Percentiles rank a stretch among this genome's conserved stretches.
Conservation (phyloP, 1,140 invertebrate species). For the Bombus impatiens region DNA sequence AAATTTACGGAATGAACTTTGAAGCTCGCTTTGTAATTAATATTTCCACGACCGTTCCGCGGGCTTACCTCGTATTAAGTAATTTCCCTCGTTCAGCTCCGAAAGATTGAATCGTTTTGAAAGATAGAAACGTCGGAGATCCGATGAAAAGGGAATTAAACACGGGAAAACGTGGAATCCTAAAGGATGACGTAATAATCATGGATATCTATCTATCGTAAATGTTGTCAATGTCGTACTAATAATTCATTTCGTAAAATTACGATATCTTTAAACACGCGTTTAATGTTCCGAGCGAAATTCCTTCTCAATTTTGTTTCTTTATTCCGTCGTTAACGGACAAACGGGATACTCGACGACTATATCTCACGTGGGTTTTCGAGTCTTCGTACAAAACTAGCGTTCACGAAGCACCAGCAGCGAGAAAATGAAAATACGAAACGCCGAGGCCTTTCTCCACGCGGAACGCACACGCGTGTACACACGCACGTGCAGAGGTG, state of each 20-base stretch:
- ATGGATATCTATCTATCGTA: background rate
- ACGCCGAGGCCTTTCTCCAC: background rate
- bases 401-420: background rate
- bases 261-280: background rate
- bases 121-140: background rate
- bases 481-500: constrained; percentile 31
- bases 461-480: background rate
- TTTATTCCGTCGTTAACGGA: constrained; percentile 12
- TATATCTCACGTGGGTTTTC: background rate
- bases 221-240: background rate
- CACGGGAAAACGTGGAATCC: background rate
- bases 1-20: constrained; percentile 47
- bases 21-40: constrained; percentile 44
- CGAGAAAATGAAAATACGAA: background rate
- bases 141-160: background rate
- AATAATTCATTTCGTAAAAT: background rate
- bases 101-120: constrained; percentile 18
- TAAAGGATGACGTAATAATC: background rate
- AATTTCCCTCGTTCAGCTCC: constrained; percentile 15
- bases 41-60: constrained; percentile 23
- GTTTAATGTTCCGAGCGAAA: background rate
- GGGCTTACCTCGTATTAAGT: constrained; percentile 31
- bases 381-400: no score
- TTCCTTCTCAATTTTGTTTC: background rate
- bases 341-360: constrained; percentile 12